These are phyloP conservation scores for Syngnathus floridae DNA, from an alignment of 2,113 vertebrate genomes.

Conservation along the genomic window DNA sequence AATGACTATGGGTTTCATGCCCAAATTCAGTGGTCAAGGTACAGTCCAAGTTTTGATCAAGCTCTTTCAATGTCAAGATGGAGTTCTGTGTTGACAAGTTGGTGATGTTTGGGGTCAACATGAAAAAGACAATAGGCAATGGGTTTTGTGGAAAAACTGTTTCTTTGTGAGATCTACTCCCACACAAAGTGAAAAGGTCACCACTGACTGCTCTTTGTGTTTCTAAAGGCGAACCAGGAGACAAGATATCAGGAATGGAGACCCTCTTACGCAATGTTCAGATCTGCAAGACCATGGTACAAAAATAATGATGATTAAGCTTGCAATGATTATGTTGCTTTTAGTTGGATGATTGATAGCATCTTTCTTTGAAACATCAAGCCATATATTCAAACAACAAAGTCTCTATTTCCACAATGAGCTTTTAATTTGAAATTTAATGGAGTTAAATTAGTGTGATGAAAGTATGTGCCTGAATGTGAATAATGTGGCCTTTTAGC, in stretches of 20 bases:
- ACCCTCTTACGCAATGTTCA: conserved; percentile 93
- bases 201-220: conserved; percentile 36
- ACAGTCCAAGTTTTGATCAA: not conserved
- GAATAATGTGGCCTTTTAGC: not conserved
- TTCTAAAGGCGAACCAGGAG: conserved; percentile 84
- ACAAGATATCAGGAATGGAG: conserved; percentile 95
- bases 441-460: not conserved
- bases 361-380: not conserved
- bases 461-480: not conserved
- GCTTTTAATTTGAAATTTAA: conserved; percentile 4
- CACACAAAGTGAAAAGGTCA: conserved; percentile 21
- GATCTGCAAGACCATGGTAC: conserved; percentile 90
- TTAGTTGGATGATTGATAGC: not conserved
- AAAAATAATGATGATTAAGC: not conserved
- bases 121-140: conserved; percentile 27
- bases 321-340: not conserved
- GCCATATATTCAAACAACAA: not conserved
- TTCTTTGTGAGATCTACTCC: conserved; percentile 22
- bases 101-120: conserved; percentile 43
- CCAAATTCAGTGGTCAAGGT: not conserved
- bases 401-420: conserved; percentile 2
- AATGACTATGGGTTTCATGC: not conserved
- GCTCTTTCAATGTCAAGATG: conserved; percentile 9
- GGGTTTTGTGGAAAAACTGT: conserved; percentile 3
- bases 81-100: conserved; percentile 44